These are phyloP conservation scores for Anaspis maculata DNA, from an alignment of 2,888 invertebrate species.

Conservation along the genomic window DNA sequence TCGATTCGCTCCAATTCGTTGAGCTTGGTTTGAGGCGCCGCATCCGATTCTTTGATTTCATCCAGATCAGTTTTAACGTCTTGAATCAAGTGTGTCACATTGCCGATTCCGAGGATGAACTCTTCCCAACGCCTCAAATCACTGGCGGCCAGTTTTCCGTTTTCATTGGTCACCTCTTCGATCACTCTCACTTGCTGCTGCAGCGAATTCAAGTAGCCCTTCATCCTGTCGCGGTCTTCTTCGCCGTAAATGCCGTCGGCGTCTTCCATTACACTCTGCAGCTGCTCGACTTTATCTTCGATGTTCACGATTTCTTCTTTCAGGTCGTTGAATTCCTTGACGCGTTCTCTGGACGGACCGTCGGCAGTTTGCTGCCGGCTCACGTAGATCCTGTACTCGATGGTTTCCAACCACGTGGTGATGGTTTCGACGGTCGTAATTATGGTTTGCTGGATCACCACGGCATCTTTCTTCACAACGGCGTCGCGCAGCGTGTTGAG, in stretches of 20 bases:
- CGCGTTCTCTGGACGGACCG: conserved; percentile 51
- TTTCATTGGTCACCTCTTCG: conserved; percentile 56
- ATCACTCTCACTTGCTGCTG: conserved; percentile 63
- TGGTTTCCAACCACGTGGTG: conserved; percentile 76
- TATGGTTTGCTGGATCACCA: conserved; percentile 58
- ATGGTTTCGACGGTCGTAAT: conserved; percentile 72
- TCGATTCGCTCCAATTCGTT: conserved; percentile 64
- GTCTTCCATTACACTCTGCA: conserved; percentile 51
- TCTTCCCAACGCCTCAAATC: conserved; percentile 63
- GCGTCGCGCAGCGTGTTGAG: conserved; percentile 52
- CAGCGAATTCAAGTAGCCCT: conserved; percentile 50
- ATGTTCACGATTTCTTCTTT: conserved; percentile 59
- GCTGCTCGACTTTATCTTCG: conserved; percentile 55
- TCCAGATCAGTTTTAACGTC: conserved; percentile 48
- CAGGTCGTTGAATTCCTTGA: conserved; percentile 54
- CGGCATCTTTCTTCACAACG: conserved; percentile 49
- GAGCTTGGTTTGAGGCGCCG: conserved; percentile 58
- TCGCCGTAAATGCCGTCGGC: conserved; percentile 44
- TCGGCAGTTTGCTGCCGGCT: conserved; percentile 50
- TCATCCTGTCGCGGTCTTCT: conserved; percentile 43
- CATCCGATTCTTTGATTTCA: conserved; percentile 52
- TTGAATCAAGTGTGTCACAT: conserved; percentile 47
- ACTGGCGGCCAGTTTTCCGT: conserved; percentile 49
- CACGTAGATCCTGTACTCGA: conserved; percentile 68
- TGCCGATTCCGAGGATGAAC: conserved; percentile 56